Conservation (phyloP, 1,140 invertebrate genomes). For the Coelopa frigida region DNA sequence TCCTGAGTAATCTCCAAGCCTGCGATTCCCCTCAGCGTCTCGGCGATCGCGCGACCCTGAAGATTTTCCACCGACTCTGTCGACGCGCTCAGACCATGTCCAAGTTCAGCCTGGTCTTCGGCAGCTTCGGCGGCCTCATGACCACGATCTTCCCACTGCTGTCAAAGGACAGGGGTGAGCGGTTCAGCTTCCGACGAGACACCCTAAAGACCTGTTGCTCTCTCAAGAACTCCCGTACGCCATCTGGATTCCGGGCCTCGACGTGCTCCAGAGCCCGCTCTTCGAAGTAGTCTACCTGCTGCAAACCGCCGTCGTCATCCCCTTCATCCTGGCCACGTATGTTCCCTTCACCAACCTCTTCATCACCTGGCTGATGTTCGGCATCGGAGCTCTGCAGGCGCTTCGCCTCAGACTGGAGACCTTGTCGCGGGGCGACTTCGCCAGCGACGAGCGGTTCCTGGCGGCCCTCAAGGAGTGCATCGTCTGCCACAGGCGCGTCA, state of each 20-base stretch:
- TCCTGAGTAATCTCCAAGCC: not conserved
- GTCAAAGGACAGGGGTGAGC: not conserved
- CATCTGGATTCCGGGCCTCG: not conserved
- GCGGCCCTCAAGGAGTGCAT: conserved; percentile 3
- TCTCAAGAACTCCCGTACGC: not conserved
- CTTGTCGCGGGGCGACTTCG: not conserved
- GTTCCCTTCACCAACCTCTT: conserved; percentile 9
- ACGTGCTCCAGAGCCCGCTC: not conserved
- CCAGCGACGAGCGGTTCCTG: not conserved
- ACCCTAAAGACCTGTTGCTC: not conserved
- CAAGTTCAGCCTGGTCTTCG: conserved; percentile 4
- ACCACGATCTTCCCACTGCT: not conserved
- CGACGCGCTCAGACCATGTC: not conserved
- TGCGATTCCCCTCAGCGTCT: not conserved
- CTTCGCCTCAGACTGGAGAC: conserved; percentile 2
- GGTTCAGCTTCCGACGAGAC: not conserved
- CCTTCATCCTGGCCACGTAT: conserved; percentile 3
- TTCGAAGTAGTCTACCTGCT: conserved; percentile 7
- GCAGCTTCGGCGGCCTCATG: not conserved
- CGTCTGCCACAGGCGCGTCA: conserved; percentile 7
- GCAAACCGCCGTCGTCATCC: conserved; percentile 3
- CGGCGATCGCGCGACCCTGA: not conserved
- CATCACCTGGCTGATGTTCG: conserved; percentile 10
- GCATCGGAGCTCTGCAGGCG: conserved; percentile 2
- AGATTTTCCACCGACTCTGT: not conserved